Evolutionary conservation across 2,888 invertebrate species (phyloP), one percentile per base, ranked within the genome.

Genomic region (Apeira syringaria): DNA sequence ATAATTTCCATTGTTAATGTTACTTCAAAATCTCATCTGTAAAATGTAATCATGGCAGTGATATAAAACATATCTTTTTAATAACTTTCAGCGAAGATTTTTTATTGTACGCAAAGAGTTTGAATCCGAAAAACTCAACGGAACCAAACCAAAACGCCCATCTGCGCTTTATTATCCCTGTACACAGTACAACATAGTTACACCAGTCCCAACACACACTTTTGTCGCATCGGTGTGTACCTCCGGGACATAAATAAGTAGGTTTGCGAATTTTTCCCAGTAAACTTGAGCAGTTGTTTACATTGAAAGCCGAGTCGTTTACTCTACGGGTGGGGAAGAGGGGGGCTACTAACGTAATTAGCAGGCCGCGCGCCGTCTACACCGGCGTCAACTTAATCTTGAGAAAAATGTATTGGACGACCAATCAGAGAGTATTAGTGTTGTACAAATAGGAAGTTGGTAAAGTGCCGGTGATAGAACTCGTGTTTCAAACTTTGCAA

Each of bases 211-310:
- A 48, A 61, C 60, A 58, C 63, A 62, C 67, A 70, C 75, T 73
- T 74, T 35, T 34, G 46, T 52, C 52, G 39, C 48, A 46, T 46
- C 43, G 50, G 22, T 58, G 71, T 77, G 77, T 79, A 77, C 80
- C 79, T 78, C 67, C 33, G 79, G 76, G 78, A 81, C 79, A 61
- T 77, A 75, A 80, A 80, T 85, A 82, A 84, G 80, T 82, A 76
- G 78, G 74, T 81, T 85, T 78, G 79, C 71, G 80, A 82, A 77
- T 85, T 84, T 86, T 87, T 84, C 79, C 79, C 70, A 68, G 74
- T 78, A 76, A 81, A 82, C 76, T 86, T 76, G 78, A 81, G 75
- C 74, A 73, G 66, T 80, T 88, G 85, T 87, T 86, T 87, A 80
- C 80, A 76, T 64, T 74, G 84, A 78, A 83, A 86, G 79, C 74